These are phyloP conservation scores for Tragelaphus oryx DNA, from an alignment of 2,797 vertebrate genomes.

Conservation along the genomic window DNA sequence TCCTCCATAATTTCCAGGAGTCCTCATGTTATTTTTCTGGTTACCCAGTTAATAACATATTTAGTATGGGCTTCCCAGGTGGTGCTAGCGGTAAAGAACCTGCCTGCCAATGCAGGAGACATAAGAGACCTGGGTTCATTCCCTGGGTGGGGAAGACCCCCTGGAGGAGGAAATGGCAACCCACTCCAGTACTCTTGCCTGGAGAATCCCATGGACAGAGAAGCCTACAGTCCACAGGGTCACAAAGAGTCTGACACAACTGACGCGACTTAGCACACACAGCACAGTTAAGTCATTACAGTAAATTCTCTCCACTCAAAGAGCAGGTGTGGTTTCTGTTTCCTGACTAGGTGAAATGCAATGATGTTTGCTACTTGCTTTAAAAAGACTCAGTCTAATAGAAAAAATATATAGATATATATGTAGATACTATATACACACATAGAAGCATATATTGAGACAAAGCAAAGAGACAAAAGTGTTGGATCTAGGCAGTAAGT, in stretches of 20 bases:
- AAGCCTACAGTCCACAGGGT: not conserved
- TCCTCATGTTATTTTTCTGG: not conserved
- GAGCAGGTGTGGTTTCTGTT: not conserved
- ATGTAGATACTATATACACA: not conserved
- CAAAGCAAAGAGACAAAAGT: not conserved
- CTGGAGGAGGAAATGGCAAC: not conserved
- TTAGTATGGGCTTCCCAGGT: not conserved
- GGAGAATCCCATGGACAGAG: not conserved
- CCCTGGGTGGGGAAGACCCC: not conserved
- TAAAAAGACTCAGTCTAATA: not conserved
- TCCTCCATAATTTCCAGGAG: not conserved
- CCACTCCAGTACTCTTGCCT: not conserved
- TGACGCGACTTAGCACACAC: not conserved
- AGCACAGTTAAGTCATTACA: not conserved
- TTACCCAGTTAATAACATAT: not conserved
- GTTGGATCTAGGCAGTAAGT: not conserved
- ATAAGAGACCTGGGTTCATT: not conserved
- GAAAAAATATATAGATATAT: not conserved
- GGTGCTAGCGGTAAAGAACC: not conserved
- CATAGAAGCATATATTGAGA: not conserved
- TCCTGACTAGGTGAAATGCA: not conserved
- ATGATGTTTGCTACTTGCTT: not conserved
- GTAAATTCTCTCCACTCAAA: not conserved
- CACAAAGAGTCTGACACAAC: not conserved
- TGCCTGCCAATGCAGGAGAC: not conserved